These are phyloP conservation scores for Notiomystis cincta DNA, from an alignment of 2,113 vertebrate species.

Conservation along the genomic window DNA sequence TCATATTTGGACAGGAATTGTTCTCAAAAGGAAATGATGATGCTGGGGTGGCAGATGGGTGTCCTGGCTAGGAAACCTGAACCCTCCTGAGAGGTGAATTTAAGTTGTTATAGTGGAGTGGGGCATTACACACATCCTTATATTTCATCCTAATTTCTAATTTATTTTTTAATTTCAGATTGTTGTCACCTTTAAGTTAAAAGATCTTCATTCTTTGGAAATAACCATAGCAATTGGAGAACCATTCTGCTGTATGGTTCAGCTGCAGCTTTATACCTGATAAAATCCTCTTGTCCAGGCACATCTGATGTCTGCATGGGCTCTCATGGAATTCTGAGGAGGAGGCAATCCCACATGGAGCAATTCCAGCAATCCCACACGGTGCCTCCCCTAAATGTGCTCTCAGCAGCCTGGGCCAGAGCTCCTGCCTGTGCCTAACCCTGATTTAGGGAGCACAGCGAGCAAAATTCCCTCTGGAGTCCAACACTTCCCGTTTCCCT, in stretches of 20 bases:
- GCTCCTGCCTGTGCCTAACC: not conserved
- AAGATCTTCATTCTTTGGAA: not conserved
- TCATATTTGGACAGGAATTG: not conserved
- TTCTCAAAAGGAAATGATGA: not conserved
- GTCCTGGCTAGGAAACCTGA: not conserved
- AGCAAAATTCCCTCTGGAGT: not conserved
- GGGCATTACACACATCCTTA: not conserved
- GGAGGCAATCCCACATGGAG: no score
- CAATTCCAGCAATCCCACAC: no score
- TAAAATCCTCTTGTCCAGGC: not conserved
- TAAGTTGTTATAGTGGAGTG: not conserved
- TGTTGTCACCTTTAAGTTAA: not conserved
- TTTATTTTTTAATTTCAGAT: not conserved
- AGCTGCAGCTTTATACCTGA: not conserved
- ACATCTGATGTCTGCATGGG: not conserved
- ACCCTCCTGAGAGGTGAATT: not conserved
- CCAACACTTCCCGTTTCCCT: not conserved
- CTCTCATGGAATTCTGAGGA: not conserved
- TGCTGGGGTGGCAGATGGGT: not conserved
- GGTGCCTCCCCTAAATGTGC: fast-evolving
- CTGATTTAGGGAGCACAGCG: not conserved
- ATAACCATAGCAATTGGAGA: not conserved
- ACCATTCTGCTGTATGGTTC: not conserved
- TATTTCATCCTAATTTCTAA: not conserved
- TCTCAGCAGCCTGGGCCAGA: not conserved